phyloP scores from a whole-genome alignment of 1,140 invertebrate species.

The Monochamus saltuarius region DNA sequence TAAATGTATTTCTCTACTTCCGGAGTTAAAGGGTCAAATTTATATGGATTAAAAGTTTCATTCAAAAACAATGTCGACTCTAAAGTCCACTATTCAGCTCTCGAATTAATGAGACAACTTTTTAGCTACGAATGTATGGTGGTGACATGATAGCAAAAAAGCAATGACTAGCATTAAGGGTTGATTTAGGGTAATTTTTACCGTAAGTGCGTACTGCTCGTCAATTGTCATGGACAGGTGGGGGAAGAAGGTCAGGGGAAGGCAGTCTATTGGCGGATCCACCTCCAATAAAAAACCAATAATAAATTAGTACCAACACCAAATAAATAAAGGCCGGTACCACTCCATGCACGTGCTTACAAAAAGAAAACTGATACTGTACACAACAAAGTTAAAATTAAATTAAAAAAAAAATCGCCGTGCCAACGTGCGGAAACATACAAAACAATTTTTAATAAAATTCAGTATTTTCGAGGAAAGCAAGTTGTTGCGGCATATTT shows the following conservation, averaged over 20 bases:
- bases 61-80: too few relatives aligned
- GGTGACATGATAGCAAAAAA: conserved; percentile 6
- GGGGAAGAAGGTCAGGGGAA: conserved; percentile 48
- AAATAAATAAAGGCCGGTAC: conserved; percentile 32
- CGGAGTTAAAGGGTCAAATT: too few relatives aligned
- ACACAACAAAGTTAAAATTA: background rate
- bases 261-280: conserved; percentile 43
- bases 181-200: conserved; percentile 35
- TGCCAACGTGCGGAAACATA: conserved; percentile 3
- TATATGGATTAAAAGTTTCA: too few relatives aligned
- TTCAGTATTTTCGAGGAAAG: too few relatives aligned
- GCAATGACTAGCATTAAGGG: conserved; percentile 7
- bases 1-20: too few relatives aligned
- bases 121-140: too few relatives aligned
- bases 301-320: conserved; percentile 44
- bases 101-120: too few relatives aligned
- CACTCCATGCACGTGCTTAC: conserved; percentile 1
- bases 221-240: conserved; percentile 50
- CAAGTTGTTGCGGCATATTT: too few relatives aligned
- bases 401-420: background rate
- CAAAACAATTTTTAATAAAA: too few relatives aligned
- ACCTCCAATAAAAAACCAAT: conserved; percentile 45
- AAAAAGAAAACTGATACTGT: conserved; percentile 1
- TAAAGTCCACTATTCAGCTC: too few relatives aligned
- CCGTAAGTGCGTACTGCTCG: conserved; percentile 50